Evolutionary conservation across 2,797 vertebrate genomes (phyloP), one percentile per base, ranked within the genome.

Genomic region (Muraenolepis orangiensis): DNA sequence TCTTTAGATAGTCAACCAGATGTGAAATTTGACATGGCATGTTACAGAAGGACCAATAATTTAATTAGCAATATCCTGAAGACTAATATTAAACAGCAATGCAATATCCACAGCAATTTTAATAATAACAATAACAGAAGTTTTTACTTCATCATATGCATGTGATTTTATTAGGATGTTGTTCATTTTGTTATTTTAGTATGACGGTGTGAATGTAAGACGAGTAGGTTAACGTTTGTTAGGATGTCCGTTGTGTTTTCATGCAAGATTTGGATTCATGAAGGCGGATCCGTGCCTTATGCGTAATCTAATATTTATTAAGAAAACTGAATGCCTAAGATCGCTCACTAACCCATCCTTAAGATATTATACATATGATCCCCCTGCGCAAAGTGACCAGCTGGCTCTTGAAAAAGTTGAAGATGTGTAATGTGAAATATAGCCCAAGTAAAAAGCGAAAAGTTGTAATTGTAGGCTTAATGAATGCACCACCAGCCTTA

Each of bases 281-380:
- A 66, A 66, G 64, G 29, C 64, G 26, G 64, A 28, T 16, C 64
- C 64, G 29, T 11, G 61, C 26, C 31, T 20, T 42, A 79, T 72
- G 71, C 74, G 80, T 82, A 28, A 66, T 87, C 71, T 40, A 69
- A 77, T n/a, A 57, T 23, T 34, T 34, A 34, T 34, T 34, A 34
- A 57, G 51, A 57, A 7, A 57, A 23, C 2, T n/a, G 51, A 57
- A 57, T n/a, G 51, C 6, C 51, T 5, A 57, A 34, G 32, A 34
- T 34, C 32, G 32, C 32, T 34, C 32, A n/a, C n/a, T n/a, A n/a
- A n/a, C n/a, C n/a, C n/a, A n/a, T n/a, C n/a, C n/a, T n/a, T n/a
- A n/a, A n/a, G n/a, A n/a, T n/a, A n/a, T n/a, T n/a, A n/a, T n/a
- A n/a, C n/a, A n/a, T n/a, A n/a, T n/a, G n/a, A n/a, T n/a, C n/a